Base-by-base conservation (phyloP, 1,140 invertebrate species). In the Apis cerana region DNA sequence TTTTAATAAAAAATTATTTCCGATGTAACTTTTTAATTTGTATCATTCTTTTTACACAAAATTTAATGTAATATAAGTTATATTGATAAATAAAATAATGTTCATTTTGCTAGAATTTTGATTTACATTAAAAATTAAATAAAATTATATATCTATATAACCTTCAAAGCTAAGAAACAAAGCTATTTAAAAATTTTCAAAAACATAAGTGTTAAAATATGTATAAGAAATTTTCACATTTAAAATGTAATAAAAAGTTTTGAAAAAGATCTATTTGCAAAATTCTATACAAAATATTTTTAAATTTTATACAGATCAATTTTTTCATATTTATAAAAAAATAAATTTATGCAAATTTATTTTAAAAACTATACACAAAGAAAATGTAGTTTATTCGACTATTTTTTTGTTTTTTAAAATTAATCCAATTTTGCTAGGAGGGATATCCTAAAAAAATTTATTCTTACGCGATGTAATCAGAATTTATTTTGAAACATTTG, bases 401-500 rank as follows among this genome's bases (percentile, higher is more conserved):
- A 21, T 52, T 71, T 69, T 48, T 23, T 43, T 43, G 33, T 7
- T 43, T 43, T 43, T 43, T 43, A 43, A 43, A 43, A 43, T 43
- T 43, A 43, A 17, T 56, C 7, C 7, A 17, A 19, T 68, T 78
- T 64, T 48, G 23, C 58, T 74, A 80, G 76, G 50, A 74, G 67
- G 68, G 62, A 61, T 80, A 59, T 11, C 58, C 58, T 59, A 67
- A 67, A 43, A 81, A 85, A 50, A 67, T 54, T 33, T 54, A 54
- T 69, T 72, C 27, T 62, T 64, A 88, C 54, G 27, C 52, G 72
- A 65, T 77, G 54, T 78, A 85, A 75, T 75, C 59, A 72, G 56
- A 88, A 85, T 88, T 88, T 88, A 85, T 88, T 87, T 83, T 70
- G 52, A 64, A 75, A 68, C 56, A 70, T 58, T 65, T 67, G 64